Percentiles rank a stretch among this genome's conserved stretches.
These are phyloP conservation scores for Molossus molossus DNA, from an alignment of 2,797 vertebrate species.

Conservation along the genomic window DNA sequence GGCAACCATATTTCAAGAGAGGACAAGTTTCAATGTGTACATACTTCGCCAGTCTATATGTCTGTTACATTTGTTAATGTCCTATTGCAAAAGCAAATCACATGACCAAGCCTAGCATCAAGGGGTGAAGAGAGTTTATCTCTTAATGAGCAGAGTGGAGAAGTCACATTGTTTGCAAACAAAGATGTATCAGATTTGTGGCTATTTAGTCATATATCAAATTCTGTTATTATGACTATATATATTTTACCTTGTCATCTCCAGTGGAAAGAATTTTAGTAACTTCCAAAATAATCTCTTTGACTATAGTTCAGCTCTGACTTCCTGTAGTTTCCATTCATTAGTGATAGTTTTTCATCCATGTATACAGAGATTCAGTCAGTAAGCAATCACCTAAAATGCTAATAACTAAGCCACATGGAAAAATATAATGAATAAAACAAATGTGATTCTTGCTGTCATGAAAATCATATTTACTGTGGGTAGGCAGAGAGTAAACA, in stretches of 20 bases:
- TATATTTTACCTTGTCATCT: conserved; percentile 15
- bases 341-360: conserved; percentile 20
- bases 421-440: conserved; percentile 31
- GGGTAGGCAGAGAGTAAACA: background rate
- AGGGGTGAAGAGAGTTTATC: background rate
- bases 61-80: conserved; percentile 10
- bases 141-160: background rate
- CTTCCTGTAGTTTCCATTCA: background rate
- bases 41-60: background rate
- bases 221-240: background rate
- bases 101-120: background rate
- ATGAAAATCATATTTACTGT: conserved; percentile 50
- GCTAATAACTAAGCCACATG: conserved; percentile 20
- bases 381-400: background rate
- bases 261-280: background rate
- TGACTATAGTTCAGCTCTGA: background rate
- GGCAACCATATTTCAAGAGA: background rate
- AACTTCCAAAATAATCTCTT: background rate
- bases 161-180: background rate
- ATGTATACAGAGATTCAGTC: background rate
- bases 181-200: background rate
- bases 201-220: background rate
- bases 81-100: background rate
- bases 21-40: conserved; percentile 1
- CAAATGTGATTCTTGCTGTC: conserved; percentile 11